Base-by-base conservation (phyloP, 53 echinoderm and acorn worm genomes). In the Holothuria scabra region DNA sequence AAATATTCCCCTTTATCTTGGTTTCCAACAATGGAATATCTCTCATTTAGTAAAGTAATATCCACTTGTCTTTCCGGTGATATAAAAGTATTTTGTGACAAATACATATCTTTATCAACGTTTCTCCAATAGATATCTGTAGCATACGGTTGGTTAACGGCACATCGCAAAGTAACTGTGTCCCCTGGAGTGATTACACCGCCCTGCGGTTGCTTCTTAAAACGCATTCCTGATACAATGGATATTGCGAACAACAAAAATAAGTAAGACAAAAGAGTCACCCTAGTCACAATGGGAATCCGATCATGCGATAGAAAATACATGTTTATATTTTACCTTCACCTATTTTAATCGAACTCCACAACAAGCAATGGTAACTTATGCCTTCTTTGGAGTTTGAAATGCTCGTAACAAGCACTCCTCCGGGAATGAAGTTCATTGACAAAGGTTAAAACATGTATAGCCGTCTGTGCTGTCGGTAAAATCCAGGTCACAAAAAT, bases 71-170 rank as follows among this genome's bases (percentile, higher is more conserved):
- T 65, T 32, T 85, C 86, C 0, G 95, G 95, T 61, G 90, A 90
- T 11, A 94, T 31, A 28, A 81, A 66, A 12, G 57, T 74, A 61
- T 90, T 89, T 56, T 69, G 37, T 9, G 88, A 92, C 32, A 95
- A 59, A 66, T 90, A 90, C 13, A 83, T 80, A 4, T 83, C 86
- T 2, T 83, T 86, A 5, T 86, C 86, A 14, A 92, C 66, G 59
- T 88, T 86, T 84, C 86, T 85, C 95, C 95, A 95, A 83, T 83
- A 95, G 13, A 95, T 83, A 31, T 62, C 21, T 30, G 87, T 74
- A 21, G 69, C 70, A 28, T 79, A 90, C 33, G 92, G 88, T 58
- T 86, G 62, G 59, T 90, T 88, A 30, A 95, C 90, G 14, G 87
- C 61, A 64, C 95, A 95, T 2, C 84, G 88, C 46, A 95, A 85